A percentile compares a stretch with the other conserved stretches of the same genome.
Evolutionary conservation across 2,888 invertebrate species (phyloP).

Genomic region (Ichneumon xanthorius): DNA sequence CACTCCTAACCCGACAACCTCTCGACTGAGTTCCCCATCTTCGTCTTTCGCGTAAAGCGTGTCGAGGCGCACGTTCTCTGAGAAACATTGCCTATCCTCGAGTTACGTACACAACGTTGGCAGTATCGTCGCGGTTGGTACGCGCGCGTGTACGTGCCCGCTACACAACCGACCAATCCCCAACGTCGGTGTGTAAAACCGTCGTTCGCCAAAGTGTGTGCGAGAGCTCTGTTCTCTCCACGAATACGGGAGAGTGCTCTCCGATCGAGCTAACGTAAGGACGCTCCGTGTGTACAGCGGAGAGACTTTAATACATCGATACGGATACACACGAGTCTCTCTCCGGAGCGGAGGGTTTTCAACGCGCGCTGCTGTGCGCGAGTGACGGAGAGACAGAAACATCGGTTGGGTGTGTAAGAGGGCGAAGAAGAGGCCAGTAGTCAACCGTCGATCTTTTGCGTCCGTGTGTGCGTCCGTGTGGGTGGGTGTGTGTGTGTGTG

Average conservation of each 20-base stretch:
- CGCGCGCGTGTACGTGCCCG: slow-evolving; percentile 10
- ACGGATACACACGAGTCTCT: not conserved
- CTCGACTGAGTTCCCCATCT: slow-evolving; percentile 51
- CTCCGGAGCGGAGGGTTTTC: not conserved
- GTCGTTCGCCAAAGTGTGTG: slow-evolving; percentile 19
- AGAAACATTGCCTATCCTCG: slow-evolving; percentile 45
- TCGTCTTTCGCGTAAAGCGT: slow-evolving; percentile 59
- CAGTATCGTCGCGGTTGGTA: slow-evolving; percentile 1
- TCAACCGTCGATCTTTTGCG: slow-evolving; percentile 31
- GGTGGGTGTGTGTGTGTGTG: slow-evolving; percentile 4
- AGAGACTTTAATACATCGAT: slow-evolving; percentile 14
- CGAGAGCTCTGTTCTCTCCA: not conserved
- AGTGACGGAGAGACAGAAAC: slow-evolving; percentile 17
- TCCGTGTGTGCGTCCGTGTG: not conserved
- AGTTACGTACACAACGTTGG: slow-evolving; percentile 27
- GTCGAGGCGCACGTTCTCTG: slow-evolving; percentile 51
- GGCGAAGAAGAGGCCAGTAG: slow-evolving; percentile 57
- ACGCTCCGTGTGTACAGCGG: slow-evolving; percentile 1
- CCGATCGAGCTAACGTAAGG: slow-evolving; percentile 56
- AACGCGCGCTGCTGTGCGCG: not conserved
- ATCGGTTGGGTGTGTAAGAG: slow-evolving; percentile 27
- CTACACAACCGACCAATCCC: slow-evolving; percentile 38
- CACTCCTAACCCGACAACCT: not conserved
- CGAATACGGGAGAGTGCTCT: slow-evolving; percentile 37
- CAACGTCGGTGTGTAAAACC: not conserved